Conservation (phyloP, 2,888 invertebrate species). For the Perdita meconis region DNA sequence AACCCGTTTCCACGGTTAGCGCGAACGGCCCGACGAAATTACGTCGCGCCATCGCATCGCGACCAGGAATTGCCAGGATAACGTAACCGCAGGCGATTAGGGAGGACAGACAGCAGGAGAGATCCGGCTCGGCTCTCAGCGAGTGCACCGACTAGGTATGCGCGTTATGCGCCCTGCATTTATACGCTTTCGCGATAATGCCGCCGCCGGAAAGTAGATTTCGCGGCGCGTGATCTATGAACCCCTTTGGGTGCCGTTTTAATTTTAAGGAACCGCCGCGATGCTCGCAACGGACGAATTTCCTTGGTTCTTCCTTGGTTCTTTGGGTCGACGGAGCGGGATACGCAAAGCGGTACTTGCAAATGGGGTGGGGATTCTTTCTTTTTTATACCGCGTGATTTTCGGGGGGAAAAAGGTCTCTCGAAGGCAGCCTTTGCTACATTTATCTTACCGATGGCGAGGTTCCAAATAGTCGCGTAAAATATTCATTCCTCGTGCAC, state of each 20-base stretch:
- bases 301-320: too few species aligned
- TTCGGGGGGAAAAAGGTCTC: too few species aligned
- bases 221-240: slow-evolving; percentile 21
- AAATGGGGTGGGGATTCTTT: too few species aligned
- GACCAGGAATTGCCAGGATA: slow-evolving; percentile 62
- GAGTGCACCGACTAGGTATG: slow-evolving; percentile 39
- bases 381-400: too few species aligned
- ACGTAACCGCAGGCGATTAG: slow-evolving; percentile 56
- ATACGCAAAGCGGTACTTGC: too few species aligned
- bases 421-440: too few species aligned
- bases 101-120: slow-evolving; percentile 35
- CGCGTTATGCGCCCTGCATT: slow-evolving; percentile 38
- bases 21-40: slow-evolving; percentile 51
- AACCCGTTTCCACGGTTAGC: slow-evolving; percentile 50
- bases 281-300: not conserved
- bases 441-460: too few species aligned
- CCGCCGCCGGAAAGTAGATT: slow-evolving; percentile 37
- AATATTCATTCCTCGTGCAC: too few species aligned
- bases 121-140: slow-evolving; percentile 21
- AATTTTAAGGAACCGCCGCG: not conserved
- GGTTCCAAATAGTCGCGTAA: too few species aligned
- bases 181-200: slow-evolving; percentile 42
- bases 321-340: too few species aligned
- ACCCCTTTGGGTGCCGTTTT: slow-evolving; percentile 3
- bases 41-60: slow-evolving; percentile 36